phyloP scores from a whole-genome alignment of 1,140 invertebrate species.

The Drusus annulatus region DNA sequence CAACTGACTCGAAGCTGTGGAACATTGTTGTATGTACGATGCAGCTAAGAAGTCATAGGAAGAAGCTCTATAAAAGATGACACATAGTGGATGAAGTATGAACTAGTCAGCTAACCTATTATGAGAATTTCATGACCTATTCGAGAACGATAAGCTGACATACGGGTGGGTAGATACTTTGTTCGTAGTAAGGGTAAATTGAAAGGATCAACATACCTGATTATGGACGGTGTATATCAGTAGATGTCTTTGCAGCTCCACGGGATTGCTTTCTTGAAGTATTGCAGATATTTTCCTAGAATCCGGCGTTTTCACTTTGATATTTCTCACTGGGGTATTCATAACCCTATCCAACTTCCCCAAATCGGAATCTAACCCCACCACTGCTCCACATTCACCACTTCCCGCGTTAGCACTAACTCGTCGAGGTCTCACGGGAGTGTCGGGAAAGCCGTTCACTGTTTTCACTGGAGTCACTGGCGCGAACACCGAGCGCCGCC shows the following conservation, averaged over 20 bases:
- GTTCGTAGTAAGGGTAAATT: background rate
- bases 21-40: too few relatives aligned
- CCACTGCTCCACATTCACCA: slow-evolving; percentile 15
- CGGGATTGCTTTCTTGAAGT: slow-evolving; percentile 83
- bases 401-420: slow-evolving; percentile 11
- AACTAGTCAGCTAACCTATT: slow-evolving; percentile 3
- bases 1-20: too few relatives aligned
- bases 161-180: too few relatives aligned
- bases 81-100: too few relatives aligned
- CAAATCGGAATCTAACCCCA: slow-evolving; percentile 56
- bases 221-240: slow-evolving; percentile 87
- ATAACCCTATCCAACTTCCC: slow-evolving; percentile 72
- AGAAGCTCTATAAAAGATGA: slow-evolving; percentile 17
- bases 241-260: slow-evolving; percentile 87
- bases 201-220: slow-evolving; percentile 74
- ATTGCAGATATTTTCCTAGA: slow-evolving; percentile 85
- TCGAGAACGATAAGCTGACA: background rate
- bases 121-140: background rate
- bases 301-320: slow-evolving; percentile 74
- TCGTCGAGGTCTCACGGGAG: slow-evolving; percentile 54
- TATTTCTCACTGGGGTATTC: slow-evolving; percentile 69
- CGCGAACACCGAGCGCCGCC: slow-evolving; percentile 51
- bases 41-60: background rate
- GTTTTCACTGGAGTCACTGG: slow-evolving; percentile 52
- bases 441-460: slow-evolving; percentile 36